Evolutionary conservation across 2,113 vertebrate species (phyloP).

Genomic region (Apeltes quadracus): DNA sequence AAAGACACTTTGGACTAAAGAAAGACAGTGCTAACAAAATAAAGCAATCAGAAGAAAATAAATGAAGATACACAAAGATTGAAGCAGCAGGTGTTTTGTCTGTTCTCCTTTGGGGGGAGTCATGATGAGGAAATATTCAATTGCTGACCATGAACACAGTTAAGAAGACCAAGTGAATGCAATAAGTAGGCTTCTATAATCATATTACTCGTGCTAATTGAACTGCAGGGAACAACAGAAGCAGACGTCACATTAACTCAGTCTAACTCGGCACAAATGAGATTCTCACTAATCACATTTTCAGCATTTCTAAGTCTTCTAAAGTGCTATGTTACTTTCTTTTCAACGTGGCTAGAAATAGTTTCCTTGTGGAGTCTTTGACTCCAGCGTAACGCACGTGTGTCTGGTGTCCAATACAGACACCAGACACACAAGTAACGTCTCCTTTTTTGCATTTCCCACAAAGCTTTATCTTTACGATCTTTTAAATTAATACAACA

Average conservation of each 20-base stretch:
- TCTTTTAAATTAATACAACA: too few relatives aligned
- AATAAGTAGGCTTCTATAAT: slow-evolving; percentile 61
- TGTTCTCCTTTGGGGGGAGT: slow-evolving; percentile 43
- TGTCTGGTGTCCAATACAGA: slow-evolving; percentile 8
- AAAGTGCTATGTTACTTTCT: slow-evolving; percentile 1
- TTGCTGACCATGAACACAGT: slow-evolving; percentile 61
- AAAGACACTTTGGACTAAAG: slow-evolving; percentile 18
- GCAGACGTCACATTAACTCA: slow-evolving; percentile 42
- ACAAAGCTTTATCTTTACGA: neutral
- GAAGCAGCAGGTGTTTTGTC: slow-evolving; percentile 27
- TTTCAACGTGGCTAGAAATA: slow-evolving; percentile 9
- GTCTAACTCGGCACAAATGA: slow-evolving; percentile 18
- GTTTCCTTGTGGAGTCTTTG: too few relatives aligned
- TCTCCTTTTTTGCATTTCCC: neutral
- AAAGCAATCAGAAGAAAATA: slow-evolving; percentile 2
- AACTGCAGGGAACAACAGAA: slow-evolving; percentile 54
- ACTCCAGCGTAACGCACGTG: too few relatives aligned
- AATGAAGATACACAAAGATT: neutral
- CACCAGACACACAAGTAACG: neutral
- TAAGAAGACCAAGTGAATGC: slow-evolving; percentile 64
- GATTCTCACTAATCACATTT: slow-evolving; percentile 21
- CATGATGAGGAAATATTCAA: slow-evolving; percentile 59
- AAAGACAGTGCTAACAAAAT: slow-evolving; percentile 4
- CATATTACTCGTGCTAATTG: slow-evolving; percentile 53
- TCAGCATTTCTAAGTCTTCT: slow-evolving; percentile 18